Evolutionary conservation across 2,888 invertebrate species (phyloP).

Genomic region (Cheilosia grossa): DNA sequence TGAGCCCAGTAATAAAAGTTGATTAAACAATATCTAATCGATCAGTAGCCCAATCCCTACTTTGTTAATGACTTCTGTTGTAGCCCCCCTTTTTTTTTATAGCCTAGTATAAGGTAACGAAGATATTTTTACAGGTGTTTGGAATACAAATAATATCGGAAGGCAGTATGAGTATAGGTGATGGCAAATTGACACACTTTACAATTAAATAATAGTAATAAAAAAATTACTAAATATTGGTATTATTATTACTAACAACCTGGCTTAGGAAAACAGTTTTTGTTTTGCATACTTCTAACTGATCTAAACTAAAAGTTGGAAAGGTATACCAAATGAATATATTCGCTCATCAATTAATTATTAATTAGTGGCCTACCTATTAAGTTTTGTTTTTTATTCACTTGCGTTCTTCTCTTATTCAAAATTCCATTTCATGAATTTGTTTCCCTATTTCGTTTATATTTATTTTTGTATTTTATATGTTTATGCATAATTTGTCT

Average conservation of each 20-base stretch:
- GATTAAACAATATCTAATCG: too few relatives aligned
- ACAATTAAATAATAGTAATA: constrained; percentile 16
- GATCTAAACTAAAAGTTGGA: constrained; percentile 26
- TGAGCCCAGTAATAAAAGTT: too few relatives aligned
- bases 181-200: constrained; percentile 58
- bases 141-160: too few relatives aligned
- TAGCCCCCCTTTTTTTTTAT: too few relatives aligned
- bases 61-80: too few relatives aligned
- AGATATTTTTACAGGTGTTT: too few relatives aligned
- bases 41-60: too few relatives aligned
- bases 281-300: not conserved
- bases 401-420: constrained; percentile 41
- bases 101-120: too few relatives aligned
- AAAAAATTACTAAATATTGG: constrained; percentile 34
- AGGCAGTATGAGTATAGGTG: not conserved
- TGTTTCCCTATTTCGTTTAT: constrained; percentile 67
- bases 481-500: constrained; percentile 69
- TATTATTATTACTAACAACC: constrained; percentile 59
- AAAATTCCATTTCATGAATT: constrained; percentile 69
- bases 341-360: constrained; percentile 39
- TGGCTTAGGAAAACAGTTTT: constrained; percentile 47
- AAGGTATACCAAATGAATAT: constrained; percentile 24
- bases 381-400: constrained; percentile 48
- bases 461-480: constrained; percentile 52
- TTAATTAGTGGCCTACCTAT: constrained; percentile 68